Conservation (phyloP, 2,113 vertebrate species). For the Hippocampus barbouri region DNA sequence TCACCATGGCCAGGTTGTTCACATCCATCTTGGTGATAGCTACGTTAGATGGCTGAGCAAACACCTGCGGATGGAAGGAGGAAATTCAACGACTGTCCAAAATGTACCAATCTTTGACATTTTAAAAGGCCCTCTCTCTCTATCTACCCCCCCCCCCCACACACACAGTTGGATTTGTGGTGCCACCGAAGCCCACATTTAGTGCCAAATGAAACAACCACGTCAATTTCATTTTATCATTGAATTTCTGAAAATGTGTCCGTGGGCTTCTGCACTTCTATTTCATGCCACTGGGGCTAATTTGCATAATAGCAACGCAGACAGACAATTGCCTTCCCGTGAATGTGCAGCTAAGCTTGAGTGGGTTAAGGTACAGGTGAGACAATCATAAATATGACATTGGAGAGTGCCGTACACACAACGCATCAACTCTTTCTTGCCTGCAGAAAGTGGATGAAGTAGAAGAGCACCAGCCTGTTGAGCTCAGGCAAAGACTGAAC, state of each 20-base stretch:
- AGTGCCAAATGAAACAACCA: no score
- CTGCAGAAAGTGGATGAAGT: slow-evolving; percentile 91
- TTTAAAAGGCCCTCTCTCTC: not conserved
- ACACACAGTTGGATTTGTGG: no score
- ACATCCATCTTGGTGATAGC: slow-evolving; percentile 90
- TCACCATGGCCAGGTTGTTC: slow-evolving; percentile 92
- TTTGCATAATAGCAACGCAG: not conserved
- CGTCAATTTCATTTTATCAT: not conserved
- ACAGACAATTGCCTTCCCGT: no score
- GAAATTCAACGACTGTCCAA: slow-evolving; percentile 10
- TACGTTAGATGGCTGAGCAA: slow-evolving; percentile 85
- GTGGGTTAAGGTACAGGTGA: no score
- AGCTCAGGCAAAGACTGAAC: slow-evolving; percentile 84
- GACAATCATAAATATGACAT: not conserved
- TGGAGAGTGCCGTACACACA: not conserved
- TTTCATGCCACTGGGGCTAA: not conserved
- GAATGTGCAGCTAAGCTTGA: no score
- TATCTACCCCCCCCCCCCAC: no score
- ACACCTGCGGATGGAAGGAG: slow-evolving; percentile 70
- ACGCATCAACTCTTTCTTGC: slow-evolving; percentile 50
- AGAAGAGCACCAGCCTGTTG: slow-evolving; percentile 84
- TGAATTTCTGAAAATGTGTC: not conserved
- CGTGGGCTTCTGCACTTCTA: not conserved
- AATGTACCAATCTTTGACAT: not conserved
- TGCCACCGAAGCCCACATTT: no score